These are phyloP conservation scores for Nothoprocta pentlandii DNA, from an alignment of 2,113 vertebrate genomes.

Conservation along the genomic window DNA sequence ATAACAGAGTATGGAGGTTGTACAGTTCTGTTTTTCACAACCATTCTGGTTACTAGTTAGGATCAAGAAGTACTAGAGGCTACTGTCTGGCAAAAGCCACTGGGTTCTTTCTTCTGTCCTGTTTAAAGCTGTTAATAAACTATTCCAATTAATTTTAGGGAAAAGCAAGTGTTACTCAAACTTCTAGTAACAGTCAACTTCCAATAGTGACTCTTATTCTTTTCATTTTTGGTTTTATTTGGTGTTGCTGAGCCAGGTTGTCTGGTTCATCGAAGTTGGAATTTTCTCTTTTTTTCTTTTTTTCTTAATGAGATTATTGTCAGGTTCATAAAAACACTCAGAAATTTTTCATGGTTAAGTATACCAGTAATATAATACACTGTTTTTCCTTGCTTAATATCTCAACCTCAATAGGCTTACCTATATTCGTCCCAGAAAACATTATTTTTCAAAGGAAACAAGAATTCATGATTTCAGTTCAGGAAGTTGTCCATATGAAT, in stretches of 20 bases:
- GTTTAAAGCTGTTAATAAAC: constrained; percentile 53
- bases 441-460: constrained; percentile 71
- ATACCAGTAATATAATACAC: constrained; percentile 31
- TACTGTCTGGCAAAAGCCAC: constrained; percentile 45
- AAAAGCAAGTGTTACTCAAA: constrained; percentile 30
- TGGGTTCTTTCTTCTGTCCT: constrained; percentile 62
- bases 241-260: constrained; percentile 30
- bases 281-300: constrained; percentile 1
- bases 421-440: constrained; percentile 63
- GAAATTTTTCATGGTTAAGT: constrained; percentile 42
- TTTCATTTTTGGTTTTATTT: constrained; percentile 31
- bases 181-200: neutral
- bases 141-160: constrained; percentile 33
- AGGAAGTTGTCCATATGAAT: constrained; percentile 63
- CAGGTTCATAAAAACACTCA: constrained; percentile 48
- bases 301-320: constrained; percentile 18
- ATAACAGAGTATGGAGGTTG: constrained; percentile 64
- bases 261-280: constrained; percentile 58
- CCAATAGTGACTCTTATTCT: constrained; percentile 4
- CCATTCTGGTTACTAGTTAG: constrained; percentile 55
- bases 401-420: constrained; percentile 70
- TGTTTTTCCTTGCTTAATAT: constrained; percentile 66
- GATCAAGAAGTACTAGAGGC: constrained; percentile 48
- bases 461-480: constrained; percentile 69
- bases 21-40: constrained; percentile 64